Conservation (phyloP, 2,113 vertebrate genomes). For the Leucoraja erinaceus region DNA sequence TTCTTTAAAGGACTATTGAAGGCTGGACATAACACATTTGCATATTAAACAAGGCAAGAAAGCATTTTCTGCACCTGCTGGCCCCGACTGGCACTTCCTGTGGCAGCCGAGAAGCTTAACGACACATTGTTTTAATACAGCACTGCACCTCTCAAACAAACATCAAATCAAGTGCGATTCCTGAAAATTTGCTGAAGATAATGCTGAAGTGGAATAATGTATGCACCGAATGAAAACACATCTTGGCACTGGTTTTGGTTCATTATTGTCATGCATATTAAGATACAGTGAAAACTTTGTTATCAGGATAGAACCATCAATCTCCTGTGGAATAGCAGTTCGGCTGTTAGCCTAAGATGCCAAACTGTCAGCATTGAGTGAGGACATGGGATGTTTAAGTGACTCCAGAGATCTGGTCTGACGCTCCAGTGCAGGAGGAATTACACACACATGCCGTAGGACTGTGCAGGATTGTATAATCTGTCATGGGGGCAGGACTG, state of each 20-base stretch:
- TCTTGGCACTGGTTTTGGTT: background rate
- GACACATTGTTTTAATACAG: slow-evolving; percentile 81
- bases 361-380: no score
- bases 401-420: background rate
- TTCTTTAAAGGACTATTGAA: background rate
- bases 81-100: slow-evolving; percentile 68
- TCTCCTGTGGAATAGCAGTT: no score
- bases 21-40: background rate
- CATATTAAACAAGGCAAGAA: background rate
- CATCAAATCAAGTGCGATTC: slow-evolving; percentile 64
- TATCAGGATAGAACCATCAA: no score
- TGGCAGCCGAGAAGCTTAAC: slow-evolving; percentile 63
- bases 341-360: no score
- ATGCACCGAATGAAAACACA: slow-evolving; percentile 40
- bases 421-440: no score
- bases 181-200: slow-evolving; percentile 42
- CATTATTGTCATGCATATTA: no score
- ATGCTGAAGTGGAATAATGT: background rate
- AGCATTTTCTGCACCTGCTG: slow-evolving; percentile 67
- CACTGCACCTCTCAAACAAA: slow-evolving; percentile 63
- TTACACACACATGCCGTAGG: no score
- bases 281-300: no score
- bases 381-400: background rate
- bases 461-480: no score
- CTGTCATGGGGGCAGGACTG: no score